phyloP scores from a whole-genome alignment of 2,888 invertebrate species.

The Amiota minor region DNA sequence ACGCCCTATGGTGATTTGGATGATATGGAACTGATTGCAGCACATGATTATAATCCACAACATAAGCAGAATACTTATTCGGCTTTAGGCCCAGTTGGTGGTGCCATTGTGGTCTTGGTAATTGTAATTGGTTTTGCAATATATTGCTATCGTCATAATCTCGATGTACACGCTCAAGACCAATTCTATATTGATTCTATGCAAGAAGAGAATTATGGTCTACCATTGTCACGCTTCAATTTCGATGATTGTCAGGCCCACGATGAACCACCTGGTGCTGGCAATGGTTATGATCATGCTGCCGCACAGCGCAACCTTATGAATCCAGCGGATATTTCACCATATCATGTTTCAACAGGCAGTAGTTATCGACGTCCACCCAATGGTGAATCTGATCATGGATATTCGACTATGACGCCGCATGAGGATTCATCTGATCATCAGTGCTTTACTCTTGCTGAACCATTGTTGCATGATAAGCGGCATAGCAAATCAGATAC shows the following conservation, averaged over 20 bases:
- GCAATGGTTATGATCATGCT: slow-evolving; percentile 72
- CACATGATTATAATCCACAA: slow-evolving; percentile 69
- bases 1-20: slow-evolving; percentile 80
- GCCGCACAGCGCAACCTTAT: slow-evolving; percentile 78
- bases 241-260: slow-evolving; percentile 79
- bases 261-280: slow-evolving; percentile 75
- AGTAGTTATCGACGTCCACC: slow-evolving; percentile 82
- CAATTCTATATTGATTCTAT: slow-evolving; percentile 75
- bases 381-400: slow-evolving; percentile 85
- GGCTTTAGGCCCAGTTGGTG: slow-evolving; percentile 89
- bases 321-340: slow-evolving; percentile 80
- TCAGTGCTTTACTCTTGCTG: slow-evolving; percentile 82
- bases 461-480: slow-evolving; percentile 77
- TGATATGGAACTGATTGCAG: slow-evolving; percentile 67
- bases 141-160: slow-evolving; percentile 86
- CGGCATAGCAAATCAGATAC: slow-evolving; percentile 77
- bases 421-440: slow-evolving; percentile 92
- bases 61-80: slow-evolving; percentile 77
- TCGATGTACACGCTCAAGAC: slow-evolving; percentile 70
- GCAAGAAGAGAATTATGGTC: slow-evolving; percentile 76
- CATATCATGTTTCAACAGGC: slow-evolving; percentile 86
- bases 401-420: slow-evolving; percentile 95
- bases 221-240: slow-evolving; percentile 84
- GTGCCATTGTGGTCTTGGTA: slow-evolving; percentile 87
- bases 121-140: slow-evolving; percentile 86